These are phyloP conservation scores for Hippocampus comes DNA, from an alignment of 2,113 vertebrate genomes.

Conservation along the genomic window DNA sequence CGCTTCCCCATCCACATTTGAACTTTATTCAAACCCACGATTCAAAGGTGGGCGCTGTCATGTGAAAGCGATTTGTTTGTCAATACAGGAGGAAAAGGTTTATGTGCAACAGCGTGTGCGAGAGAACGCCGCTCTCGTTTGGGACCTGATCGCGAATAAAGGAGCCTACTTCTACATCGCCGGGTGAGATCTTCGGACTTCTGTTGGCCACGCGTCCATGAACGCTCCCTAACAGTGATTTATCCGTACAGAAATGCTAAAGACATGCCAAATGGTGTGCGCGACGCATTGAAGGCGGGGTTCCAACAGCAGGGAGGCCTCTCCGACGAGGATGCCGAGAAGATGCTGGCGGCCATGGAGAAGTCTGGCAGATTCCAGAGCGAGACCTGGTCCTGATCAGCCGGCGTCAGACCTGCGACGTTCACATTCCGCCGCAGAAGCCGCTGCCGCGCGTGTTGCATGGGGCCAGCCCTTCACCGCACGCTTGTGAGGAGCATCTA, in stretches of 20 bases:
- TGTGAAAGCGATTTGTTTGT: background rate
- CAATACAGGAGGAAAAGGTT: conserved; percentile 83
- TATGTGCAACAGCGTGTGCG: conserved; percentile 88
- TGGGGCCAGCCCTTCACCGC: background rate
- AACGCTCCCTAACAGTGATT: background rate
- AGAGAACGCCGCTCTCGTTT: conserved; percentile 75
- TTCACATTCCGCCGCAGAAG: background rate
- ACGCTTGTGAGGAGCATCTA: background rate
- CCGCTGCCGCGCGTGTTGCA: background rate
- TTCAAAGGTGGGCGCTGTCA: no score
- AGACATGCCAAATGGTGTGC: conserved; percentile 81
- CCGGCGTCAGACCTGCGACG: background rate
- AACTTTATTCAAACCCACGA: no score
- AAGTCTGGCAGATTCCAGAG: conserved; percentile 79
- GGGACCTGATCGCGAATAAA: conserved; percentile 77
- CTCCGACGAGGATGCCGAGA: conserved; percentile 65
- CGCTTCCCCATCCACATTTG: no score
- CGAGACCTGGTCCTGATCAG: conserved; percentile 88
- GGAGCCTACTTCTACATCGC: conserved; percentile 83
- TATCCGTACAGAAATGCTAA: conserved; percentile 79
- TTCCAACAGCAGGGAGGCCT: conserved; percentile 79
- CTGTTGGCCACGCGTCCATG: background rate
- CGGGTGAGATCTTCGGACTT: conserved; percentile 75
- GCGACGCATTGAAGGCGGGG: conserved; percentile 71
- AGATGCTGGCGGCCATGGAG: conserved; percentile 80